Evolutionary conservation across 2,113 vertebrate genomes (phyloP).

Genomic region (Phoenicopterus ruber): DNA sequence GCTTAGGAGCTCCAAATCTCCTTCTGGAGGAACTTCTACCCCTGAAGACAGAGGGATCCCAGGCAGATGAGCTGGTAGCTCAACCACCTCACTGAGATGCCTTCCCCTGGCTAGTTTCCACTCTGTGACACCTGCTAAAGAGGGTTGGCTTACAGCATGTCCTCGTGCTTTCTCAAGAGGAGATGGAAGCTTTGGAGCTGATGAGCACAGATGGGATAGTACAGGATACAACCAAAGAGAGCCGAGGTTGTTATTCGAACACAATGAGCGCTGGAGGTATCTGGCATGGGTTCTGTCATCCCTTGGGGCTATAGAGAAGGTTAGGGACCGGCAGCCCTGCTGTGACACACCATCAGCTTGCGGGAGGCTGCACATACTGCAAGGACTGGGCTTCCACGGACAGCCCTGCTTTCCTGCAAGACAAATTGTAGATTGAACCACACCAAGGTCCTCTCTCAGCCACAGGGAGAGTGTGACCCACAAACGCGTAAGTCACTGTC

Average conservation of each 20-base stretch:
- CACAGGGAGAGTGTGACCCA: fast-evolving
- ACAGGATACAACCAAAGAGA: background rate
- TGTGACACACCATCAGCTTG: background rate
- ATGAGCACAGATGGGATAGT: background rate
- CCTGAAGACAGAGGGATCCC: background rate
- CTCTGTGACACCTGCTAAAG: background rate
- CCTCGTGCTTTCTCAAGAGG: background rate
- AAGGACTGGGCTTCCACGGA: background rate
- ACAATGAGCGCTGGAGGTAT: fast-evolving
- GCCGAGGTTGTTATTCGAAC: fast-evolving
- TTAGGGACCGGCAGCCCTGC: background rate
- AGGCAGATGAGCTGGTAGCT: background rate
- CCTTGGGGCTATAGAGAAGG: background rate
- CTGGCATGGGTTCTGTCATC: background rate
- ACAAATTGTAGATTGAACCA: background rate
- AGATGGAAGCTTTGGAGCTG: background rate
- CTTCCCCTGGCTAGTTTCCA: background rate
- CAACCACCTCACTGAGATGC: background rate
- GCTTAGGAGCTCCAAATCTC: background rate
- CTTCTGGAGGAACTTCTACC: background rate
- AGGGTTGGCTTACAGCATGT: fast-evolving
- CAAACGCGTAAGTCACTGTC: fast-evolving
- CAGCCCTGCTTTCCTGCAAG: background rate
- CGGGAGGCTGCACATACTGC: background rate
- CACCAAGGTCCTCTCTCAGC: background rate